These are phyloP conservation scores for Neolamprologus fasciatus DNA, from an alignment of 2,113 vertebrate genomes.

Conservation along the genomic window DNA sequence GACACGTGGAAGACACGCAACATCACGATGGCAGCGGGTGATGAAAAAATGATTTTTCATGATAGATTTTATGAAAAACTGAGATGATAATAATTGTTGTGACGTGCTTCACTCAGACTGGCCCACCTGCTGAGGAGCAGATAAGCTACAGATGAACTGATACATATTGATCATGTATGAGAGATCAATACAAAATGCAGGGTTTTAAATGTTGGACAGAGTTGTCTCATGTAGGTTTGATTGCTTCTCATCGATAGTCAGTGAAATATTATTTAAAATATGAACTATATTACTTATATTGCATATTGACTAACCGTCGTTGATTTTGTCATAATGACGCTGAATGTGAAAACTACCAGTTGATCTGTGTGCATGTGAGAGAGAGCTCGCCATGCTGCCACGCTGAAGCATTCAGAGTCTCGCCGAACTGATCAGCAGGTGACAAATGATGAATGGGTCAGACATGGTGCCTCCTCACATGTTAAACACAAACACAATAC, in stretches of 20 bases:
- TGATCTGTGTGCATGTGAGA: neutral
- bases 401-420: constrained; percentile 45
- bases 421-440: constrained; percentile 77
- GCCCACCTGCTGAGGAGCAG: neutral
- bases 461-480: constrained; percentile 38
- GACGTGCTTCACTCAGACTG: neutral
- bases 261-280: neutral
- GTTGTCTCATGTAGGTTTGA: neutral
- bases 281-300: neutral
- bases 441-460: constrained; percentile 65
- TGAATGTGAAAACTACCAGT: neutral
- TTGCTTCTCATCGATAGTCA: neutral
- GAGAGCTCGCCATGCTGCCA: constrained; percentile 19
- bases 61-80: neutral
- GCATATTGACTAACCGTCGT: neutral
- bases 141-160: neutral
- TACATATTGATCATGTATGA: neutral
- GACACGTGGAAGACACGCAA: neutral
- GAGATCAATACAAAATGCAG: neutral
- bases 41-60: neutral
- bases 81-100: neutral
- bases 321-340: neutral
- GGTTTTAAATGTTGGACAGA: neutral
- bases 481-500: constrained; percentile 19
- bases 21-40: neutral